A percentile compares a stretch with the other conserved stretches of the same genome.
These are phyloP conservation scores for Parnassius apollo DNA, from an alignment of 2,888 invertebrate genomes.

Conservation along the genomic window DNA sequence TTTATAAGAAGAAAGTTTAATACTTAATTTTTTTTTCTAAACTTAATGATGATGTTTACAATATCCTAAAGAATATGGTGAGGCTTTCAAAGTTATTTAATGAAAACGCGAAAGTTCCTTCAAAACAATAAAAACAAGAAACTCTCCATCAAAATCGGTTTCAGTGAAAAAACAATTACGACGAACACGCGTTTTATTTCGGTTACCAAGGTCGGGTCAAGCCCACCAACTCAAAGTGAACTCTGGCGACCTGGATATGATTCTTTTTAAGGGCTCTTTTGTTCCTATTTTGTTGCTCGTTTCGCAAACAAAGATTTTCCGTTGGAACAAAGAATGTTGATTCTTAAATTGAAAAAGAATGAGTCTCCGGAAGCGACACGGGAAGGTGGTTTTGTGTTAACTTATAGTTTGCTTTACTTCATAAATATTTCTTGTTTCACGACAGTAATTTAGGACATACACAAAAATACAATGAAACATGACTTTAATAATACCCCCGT, in stretches of 20 bases:
- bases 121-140: constrained; percentile 22
- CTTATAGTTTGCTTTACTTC: constrained; percentile 22
- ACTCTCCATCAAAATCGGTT: constrained; percentile 27
- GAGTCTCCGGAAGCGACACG: constrained; percentile 23
- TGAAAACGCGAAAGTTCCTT: constrained; percentile 15
- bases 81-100: constrained; percentile 25
- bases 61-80: constrained; percentile 3
- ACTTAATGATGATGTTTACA: no score
- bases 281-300: constrained; percentile 26
- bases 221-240: constrained; percentile 49
- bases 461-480: constrained; percentile 9
- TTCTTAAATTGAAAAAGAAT: constrained; percentile 27
- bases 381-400: constrained; percentile 23
- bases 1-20: no score
- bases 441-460: constrained; percentile 5
- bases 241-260: constrained; percentile 31
- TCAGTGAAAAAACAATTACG: constrained; percentile 32
- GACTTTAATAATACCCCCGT: background rate
- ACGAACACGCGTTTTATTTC: constrained; percentile 34
- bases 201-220: constrained; percentile 38
- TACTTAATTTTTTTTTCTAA: no score
- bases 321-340: constrained; percentile 28
- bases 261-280: constrained; percentile 26
- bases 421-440: constrained; percentile 13
- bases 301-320: constrained; percentile 28